phyloP scores from a whole-genome alignment of 2,888 invertebrate species.

The Ormyrus thymus region DNA sequence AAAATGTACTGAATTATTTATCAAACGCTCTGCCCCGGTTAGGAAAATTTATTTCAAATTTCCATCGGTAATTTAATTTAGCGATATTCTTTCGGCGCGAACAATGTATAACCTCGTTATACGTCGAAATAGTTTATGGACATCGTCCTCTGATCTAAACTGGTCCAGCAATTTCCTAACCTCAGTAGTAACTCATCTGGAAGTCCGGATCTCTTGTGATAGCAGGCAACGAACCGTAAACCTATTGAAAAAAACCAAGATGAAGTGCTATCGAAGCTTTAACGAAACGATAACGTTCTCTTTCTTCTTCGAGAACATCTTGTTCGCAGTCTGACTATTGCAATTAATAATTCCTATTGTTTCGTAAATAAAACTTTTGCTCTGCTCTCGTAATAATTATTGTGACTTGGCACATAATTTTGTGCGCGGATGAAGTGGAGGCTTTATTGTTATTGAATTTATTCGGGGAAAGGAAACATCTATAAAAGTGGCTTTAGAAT shows the following conservation, averaged over 20 bases:
- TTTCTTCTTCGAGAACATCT: background rate
- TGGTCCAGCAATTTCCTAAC: constrained; percentile 62
- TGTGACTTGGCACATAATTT: too few species aligned
- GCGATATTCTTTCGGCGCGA: background rate
- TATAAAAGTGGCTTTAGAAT: too few species aligned
- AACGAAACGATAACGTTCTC: constrained; percentile 10
- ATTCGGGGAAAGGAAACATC: too few species aligned
- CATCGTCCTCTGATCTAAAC: constrained; percentile 54
- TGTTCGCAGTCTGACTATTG: background rate
- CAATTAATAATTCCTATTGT: background rate
- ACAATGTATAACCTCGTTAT: constrained; percentile 25
- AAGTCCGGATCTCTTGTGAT: constrained; percentile 57
- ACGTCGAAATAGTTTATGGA: constrained; percentile 25
- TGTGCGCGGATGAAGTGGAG: too few species aligned
- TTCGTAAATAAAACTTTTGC: background rate
- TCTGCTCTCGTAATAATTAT: too few species aligned
- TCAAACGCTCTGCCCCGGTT: too few species aligned
- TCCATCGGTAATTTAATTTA: too few species aligned
- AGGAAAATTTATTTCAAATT: too few species aligned
- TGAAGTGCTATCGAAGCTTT: background rate
- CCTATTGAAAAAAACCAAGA: constrained; percentile 47
- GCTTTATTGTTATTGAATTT: too few species aligned
- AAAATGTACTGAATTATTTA: too few species aligned
- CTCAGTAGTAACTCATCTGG: constrained; percentile 56
- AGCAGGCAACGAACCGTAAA: constrained; percentile 54